Evolutionary conservation across 1,140 invertebrate genomes (phyloP).

Genomic region (Apis florea): DNA sequence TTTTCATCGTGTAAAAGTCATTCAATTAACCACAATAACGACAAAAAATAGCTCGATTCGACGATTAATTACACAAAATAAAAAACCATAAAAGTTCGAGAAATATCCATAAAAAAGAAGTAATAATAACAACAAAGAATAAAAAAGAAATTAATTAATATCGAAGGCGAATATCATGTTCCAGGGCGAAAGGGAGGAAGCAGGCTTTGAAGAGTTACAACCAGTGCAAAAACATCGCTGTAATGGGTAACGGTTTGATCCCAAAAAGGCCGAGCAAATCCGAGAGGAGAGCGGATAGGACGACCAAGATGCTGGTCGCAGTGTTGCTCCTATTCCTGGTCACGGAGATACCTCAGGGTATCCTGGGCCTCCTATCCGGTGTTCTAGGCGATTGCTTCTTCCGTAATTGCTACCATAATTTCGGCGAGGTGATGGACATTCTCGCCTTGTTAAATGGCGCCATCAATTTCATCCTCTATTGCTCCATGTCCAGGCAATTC

Average conservation of each 20-base stretch:
- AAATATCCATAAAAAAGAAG: too few species aligned
- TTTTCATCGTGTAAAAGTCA: not conserved
- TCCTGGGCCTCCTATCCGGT: slow-evolving; percentile 87
- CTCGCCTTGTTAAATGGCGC: slow-evolving; percentile 94
- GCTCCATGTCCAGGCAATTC: slow-evolving; percentile 96
- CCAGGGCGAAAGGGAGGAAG: slow-evolving; percentile 85
- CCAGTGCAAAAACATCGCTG: slow-evolving; percentile 56
- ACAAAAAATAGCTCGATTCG: not conserved
- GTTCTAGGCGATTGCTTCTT: slow-evolving; percentile 88
- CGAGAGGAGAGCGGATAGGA: slow-evolving; percentile 88
- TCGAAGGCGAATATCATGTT: not conserved
- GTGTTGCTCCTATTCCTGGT: slow-evolving; percentile 92
- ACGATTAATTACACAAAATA: not conserved
- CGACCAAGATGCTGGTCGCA: slow-evolving; percentile 94
- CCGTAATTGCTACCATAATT: slow-evolving; percentile 86
- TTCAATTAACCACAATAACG: too few species aligned
- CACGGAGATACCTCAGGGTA: slow-evolving; percentile 92
- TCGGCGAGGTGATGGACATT: slow-evolving; percentile 95
- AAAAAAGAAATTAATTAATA: not conserved
- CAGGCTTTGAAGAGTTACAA: slow-evolving; percentile 85
- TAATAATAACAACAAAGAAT: too few species aligned
- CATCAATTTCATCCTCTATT: slow-evolving; percentile 97
- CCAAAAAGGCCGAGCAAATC: slow-evolving; percentile 81
- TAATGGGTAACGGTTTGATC: slow-evolving; percentile 4
- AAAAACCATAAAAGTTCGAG: too few species aligned